These are phyloP conservation scores for Drosophila lini DNA, from an alignment of 1,140 invertebrate species.

Conservation along the genomic window DNA sequence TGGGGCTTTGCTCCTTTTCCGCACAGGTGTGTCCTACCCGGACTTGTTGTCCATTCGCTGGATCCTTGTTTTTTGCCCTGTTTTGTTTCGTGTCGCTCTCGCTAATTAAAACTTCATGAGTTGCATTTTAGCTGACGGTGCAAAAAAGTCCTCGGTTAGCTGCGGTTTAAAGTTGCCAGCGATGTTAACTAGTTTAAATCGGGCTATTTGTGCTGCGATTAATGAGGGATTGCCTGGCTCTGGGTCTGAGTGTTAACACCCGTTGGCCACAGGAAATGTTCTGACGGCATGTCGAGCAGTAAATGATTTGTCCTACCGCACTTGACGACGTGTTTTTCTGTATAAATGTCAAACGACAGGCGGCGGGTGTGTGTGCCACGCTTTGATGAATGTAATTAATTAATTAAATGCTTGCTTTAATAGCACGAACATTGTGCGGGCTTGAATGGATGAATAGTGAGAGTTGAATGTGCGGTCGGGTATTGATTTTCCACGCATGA, in stretches of 20 bases:
- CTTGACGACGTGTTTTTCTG: conserved; percentile 38
- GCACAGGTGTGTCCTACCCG: conserved; percentile 25
- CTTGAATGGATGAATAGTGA: conserved; percentile 8
- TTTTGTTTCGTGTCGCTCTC: conserved; percentile 24
- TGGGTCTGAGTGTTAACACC: neutral
- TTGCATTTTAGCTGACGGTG: conserved; percentile 43
- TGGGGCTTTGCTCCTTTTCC: conserved; percentile 15
- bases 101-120: conserved; percentile 71
- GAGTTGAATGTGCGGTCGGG: conserved; percentile 19
- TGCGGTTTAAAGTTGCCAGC: conserved; percentile 49
- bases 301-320: conserved; percentile 68
- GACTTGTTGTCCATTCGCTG: conserved; percentile 25
- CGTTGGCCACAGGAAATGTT: conserved; percentile 16
- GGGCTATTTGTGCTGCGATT: conserved; percentile 6
- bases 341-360: conserved; percentile 43
- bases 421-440: conserved; percentile 16
- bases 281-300: conserved; percentile 44
- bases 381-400: conserved; percentile 68
- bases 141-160: conserved; percentile 32
- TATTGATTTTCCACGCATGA: conserved; percentile 59
- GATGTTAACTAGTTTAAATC: conserved; percentile 42
- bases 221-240: conserved; percentile 5
- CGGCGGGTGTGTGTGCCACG: conserved; percentile 13
- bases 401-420: conserved; percentile 61
- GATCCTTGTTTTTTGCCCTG: conserved; percentile 14